Evolutionary conservation across 2,888 invertebrate genomes (phyloP).

Genomic region (Tachystola acroxantha): DNA sequence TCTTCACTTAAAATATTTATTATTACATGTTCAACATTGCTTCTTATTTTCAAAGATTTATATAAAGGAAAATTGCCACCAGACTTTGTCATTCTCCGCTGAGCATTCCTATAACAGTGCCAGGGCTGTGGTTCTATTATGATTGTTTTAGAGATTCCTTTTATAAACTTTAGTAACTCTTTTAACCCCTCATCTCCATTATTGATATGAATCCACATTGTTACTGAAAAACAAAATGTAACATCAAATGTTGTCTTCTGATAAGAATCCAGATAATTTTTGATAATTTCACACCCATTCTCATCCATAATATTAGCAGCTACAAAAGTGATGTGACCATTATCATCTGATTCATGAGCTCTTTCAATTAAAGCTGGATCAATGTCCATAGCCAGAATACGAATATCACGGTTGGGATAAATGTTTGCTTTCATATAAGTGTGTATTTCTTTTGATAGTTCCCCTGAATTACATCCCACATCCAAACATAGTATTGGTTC

Average conservation of each 20-base stretch:
- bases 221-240: conserved; percentile 88
- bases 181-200: conserved; percentile 85
- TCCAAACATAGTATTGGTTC: conserved; percentile 78
- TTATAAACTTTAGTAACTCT: conserved; percentile 79
- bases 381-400: conserved; percentile 85
- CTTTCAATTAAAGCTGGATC: conserved; percentile 83
- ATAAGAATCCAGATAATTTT: conserved; percentile 59
- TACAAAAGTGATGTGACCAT: conserved; percentile 70
- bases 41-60: conserved; percentile 77
- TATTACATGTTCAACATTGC: conserved; percentile 80
- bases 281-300: conserved; percentile 45
- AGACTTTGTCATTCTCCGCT: conserved; percentile 82
- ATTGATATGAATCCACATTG: conserved; percentile 95
- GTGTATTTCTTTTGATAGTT: conserved; percentile 81
- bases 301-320: conserved; percentile 80
- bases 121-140: conserved; percentile 91
- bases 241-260: conserved; percentile 78
- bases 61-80: conserved; percentile 80
- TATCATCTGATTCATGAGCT: conserved; percentile 75
- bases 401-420: conserved; percentile 43
- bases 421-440: conserved; percentile 61
- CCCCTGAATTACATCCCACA: conserved; percentile 89
- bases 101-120: conserved; percentile 89
- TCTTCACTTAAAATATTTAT: conserved; percentile 71
- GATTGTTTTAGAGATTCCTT: conserved; percentile 72